phyloP scores from a whole-genome alignment of 2,797 vertebrate genomes.

The Smutsia gigantea region DNA sequence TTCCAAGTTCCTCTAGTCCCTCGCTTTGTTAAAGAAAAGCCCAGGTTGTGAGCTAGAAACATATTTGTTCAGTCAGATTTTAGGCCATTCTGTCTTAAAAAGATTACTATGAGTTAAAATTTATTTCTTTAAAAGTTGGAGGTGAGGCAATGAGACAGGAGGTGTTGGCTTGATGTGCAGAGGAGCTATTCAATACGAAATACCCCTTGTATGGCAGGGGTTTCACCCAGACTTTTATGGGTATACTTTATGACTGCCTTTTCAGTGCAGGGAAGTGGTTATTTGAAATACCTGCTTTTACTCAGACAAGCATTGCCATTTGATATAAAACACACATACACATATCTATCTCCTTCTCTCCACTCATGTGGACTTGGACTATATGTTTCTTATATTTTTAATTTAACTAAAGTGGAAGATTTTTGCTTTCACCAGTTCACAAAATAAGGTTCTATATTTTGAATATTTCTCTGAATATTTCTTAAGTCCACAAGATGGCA shows the following conservation, averaged over 20 bases:
- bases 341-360: neutral
- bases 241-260: neutral
- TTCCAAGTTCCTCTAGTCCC: neutral
- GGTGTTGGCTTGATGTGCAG: neutral
- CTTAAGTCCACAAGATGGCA: slow-evolving; percentile 59
- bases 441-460: neutral
- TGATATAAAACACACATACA: neutral
- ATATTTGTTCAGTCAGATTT: neutral
- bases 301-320: neutral
- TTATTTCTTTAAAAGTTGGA: neutral
- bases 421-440: neutral
- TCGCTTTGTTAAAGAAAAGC: neutral
- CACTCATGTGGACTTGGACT: neutral
- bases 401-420: neutral
- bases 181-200: neutral
- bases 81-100: neutral
- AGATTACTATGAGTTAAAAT: neutral
- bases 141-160: neutral
- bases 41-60: neutral
- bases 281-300: neutral
- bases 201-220: neutral
- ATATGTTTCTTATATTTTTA: neutral
- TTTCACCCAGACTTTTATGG: neutral
- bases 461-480: neutral
- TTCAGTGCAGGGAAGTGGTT: neutral